phyloP scores from a whole-genome alignment of 1,140 invertebrate species.

The Pomacea maculata region DNA sequence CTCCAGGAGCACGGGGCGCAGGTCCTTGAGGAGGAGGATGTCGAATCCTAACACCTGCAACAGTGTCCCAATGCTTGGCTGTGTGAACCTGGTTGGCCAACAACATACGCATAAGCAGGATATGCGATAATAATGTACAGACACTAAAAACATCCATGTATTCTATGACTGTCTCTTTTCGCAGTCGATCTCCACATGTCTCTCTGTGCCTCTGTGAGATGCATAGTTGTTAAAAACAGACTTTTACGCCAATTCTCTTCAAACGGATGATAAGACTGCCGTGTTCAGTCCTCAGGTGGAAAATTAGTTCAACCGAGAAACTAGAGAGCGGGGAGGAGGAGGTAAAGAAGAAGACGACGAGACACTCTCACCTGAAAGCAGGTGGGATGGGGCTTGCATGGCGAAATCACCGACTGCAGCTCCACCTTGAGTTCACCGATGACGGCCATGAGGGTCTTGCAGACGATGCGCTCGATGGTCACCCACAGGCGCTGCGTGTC shows the following conservation, averaged over 20 bases:
- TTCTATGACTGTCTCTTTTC: no score
- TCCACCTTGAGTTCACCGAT: constrained; percentile 67
- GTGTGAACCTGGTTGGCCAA: no score
- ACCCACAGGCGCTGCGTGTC: constrained; percentile 63
- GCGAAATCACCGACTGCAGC: constrained; percentile 57
- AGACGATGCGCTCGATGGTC: constrained; percentile 66
- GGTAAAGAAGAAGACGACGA: neutral
- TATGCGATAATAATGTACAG: no score
- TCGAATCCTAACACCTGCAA: constrained; percentile 68
- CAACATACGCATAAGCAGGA: no score
- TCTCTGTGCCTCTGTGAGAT: no score
- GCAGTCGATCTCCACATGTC: no score
- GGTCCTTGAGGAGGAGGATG: constrained; percentile 64
- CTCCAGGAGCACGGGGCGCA: constrained; percentile 66
- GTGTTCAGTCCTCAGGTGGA: no score
- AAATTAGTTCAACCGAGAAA: no score
- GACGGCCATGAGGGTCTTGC: constrained; percentile 69
- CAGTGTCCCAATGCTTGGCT: neutral
- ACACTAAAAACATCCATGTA: no score
- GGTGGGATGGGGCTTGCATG: constrained; percentile 55
- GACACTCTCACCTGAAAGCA: constrained; percentile 66
- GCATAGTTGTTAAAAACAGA: no score
- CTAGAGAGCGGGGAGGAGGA: neutral
- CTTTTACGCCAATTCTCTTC: no score
- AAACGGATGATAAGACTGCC: no score